These are phyloP conservation scores for Saiga tatarica DNA, from an alignment of 2,113 vertebrate species.

Conservation along the genomic window DNA sequence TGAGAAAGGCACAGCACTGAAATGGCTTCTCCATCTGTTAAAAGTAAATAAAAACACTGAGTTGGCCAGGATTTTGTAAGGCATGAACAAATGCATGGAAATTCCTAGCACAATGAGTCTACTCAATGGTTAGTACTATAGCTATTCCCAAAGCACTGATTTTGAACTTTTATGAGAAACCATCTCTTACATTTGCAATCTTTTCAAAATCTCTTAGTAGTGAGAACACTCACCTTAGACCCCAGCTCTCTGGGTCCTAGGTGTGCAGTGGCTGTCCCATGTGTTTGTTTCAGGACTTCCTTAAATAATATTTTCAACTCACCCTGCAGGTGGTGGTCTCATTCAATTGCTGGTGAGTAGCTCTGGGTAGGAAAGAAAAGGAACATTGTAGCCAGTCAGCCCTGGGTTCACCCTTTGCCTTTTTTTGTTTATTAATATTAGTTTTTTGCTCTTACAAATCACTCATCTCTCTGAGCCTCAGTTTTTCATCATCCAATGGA, in stretches of 20 bases:
- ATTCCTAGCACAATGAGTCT: not conserved
- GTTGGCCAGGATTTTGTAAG: not conserved
- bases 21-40: not conserved
- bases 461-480: not conserved
- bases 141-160: not conserved
- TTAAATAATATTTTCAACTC: not conserved
- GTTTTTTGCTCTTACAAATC: not conserved
- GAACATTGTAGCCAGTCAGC: not conserved
- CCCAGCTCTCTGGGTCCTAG: fast-evolving
- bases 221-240: not conserved
- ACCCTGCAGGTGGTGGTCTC: not conserved
- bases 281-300: not conserved
- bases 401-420: not conserved
- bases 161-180: not conserved
- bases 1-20: not conserved
- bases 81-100: not conserved
- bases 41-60: not conserved
- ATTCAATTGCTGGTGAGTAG: not conserved
- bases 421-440: not conserved
- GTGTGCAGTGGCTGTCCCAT: not conserved
- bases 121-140: not conserved
- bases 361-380: not conserved
- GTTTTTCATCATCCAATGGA: not conserved
- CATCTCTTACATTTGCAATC: not conserved
- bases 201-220: not conserved